These are phyloP conservation scores for Cheirogaleus major DNA, from an alignment of 2,797 vertebrate species.

Conservation along the genomic window DNA sequence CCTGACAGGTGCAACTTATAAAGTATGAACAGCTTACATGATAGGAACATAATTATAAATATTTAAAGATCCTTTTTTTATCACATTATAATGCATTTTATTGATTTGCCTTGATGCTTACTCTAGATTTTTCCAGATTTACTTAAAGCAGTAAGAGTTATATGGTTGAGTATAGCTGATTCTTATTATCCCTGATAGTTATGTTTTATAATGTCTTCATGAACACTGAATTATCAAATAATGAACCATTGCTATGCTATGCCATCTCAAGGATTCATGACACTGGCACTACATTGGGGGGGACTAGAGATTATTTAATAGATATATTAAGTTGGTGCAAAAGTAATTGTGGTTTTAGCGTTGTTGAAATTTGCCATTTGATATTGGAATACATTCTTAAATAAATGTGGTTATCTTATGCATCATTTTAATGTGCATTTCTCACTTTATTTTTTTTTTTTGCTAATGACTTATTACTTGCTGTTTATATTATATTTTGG, in stretches of 20 bases:
- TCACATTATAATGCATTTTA: background rate
- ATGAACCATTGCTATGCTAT: background rate
- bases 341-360: too few relatives aligned
- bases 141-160: background rate
- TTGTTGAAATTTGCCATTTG: too few relatives aligned
- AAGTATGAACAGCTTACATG: background rate
- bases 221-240: background rate
- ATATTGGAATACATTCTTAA: too few relatives aligned
- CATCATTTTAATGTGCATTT: too few relatives aligned
- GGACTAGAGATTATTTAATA: background rate
- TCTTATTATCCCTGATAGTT: background rate
- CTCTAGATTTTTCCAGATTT: conserved; percentile 2
- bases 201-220: background rate
- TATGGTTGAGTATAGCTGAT: background rate
- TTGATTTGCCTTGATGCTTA: conserved; percentile 18
- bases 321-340: background rate
- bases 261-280: background rate
- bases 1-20: conserved; percentile 43
- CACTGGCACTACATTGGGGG: background rate
- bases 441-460: too few relatives aligned
- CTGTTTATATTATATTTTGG: too few relatives aligned
- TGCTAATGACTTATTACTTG: too few relatives aligned
- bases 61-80: conserved; percentile 43
- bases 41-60: conserved; percentile 49
- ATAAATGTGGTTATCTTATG: too few relatives aligned